Evolutionary conservation across 2,888 invertebrate species (phyloP).

Genomic region (Melikaiella ostensackeni): DNA sequence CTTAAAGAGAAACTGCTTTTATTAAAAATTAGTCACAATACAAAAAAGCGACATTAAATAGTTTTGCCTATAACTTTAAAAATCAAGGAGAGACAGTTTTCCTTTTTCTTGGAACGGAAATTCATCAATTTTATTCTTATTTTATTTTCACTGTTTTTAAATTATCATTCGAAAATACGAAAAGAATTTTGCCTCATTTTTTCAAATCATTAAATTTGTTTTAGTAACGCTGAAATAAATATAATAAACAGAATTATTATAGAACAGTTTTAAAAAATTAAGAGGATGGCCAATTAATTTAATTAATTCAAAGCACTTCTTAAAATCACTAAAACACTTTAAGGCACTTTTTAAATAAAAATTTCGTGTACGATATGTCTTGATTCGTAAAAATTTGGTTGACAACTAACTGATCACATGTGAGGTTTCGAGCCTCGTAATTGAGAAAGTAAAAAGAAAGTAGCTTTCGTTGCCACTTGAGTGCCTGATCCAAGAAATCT

Average conservation of each 20-base stretch:
- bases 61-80: background rate
- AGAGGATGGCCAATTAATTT: background rate
- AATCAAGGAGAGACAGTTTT: background rate
- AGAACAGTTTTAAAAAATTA: too few relatives aligned
- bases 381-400: constrained; percentile 41
- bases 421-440: constrained; percentile 45
- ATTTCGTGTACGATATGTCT: background rate
- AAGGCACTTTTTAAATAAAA: constrained; percentile 33
- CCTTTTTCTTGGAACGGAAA: background rate
- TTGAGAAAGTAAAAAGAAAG: constrained; percentile 66
- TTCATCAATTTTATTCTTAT: background rate
- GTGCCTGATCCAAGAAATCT: background rate
- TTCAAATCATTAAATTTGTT: too few relatives aligned
- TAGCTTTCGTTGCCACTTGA: constrained; percentile 58
- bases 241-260: background rate
- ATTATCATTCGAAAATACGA: too few relatives aligned
- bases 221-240: background rate
- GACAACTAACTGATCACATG: constrained; percentile 8
- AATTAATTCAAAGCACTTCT: background rate
- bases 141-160: too few relatives aligned
- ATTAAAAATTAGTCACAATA: background rate
- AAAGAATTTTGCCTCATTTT: too few relatives aligned
- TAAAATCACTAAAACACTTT: background rate
- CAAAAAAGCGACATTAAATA: background rate
- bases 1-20: constrained; percentile 8